Base-by-base conservation (phyloP, 2,888 invertebrate genomes). In the Zootermopsis nevadensis region DNA sequence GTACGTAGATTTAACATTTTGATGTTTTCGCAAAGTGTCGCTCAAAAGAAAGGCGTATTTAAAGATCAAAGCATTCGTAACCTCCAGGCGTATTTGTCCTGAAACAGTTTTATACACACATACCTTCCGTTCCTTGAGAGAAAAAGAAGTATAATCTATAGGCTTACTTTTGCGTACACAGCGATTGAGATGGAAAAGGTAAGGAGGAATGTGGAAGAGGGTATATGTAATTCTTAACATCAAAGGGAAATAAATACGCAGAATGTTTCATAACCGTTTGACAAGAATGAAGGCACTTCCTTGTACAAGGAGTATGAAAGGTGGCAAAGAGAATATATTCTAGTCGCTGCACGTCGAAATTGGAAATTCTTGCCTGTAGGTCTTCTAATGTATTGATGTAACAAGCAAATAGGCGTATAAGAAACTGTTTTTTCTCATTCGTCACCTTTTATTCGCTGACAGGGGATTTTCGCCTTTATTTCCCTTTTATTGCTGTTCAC, bases 211-310 rank as follows among this genome's bases (percentile, higher is more conserved):
- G 15, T 69, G 24, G 27, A 33, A 33, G 31, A 22, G 27, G 33
- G 33, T 10, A 8, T 31, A 48, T 77, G 77, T 77, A 55, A 27
- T 77, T 55, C 77, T 31, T 33, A 8, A 77, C 53, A 55, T 77
- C 77, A 77, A 77, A 77, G 77, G 24, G 42, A 77, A 77, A 53
- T 53, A 53, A 77, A 33, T 31, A 30, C 2, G 24, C 27, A 30
- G 27, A 31, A 27, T 53, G 33, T 77, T 77, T 77, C 53, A 77
- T 77, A 77, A 77, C 77, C 48, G 77, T 77, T 77, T 77, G 48
- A 33, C 69, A 31, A 69, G 69, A 24, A 33, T 69, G 69, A 69
- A 30, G 69, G 69, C 10, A 15, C 31, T 69, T 69, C 69, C 69
- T 22, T 69, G 22, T 69, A 6, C 7, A 69, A 31, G 69, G 33